These are phyloP conservation scores for Parus major DNA, from an alignment of 2,113 vertebrate species.

Conservation along the genomic window DNA sequence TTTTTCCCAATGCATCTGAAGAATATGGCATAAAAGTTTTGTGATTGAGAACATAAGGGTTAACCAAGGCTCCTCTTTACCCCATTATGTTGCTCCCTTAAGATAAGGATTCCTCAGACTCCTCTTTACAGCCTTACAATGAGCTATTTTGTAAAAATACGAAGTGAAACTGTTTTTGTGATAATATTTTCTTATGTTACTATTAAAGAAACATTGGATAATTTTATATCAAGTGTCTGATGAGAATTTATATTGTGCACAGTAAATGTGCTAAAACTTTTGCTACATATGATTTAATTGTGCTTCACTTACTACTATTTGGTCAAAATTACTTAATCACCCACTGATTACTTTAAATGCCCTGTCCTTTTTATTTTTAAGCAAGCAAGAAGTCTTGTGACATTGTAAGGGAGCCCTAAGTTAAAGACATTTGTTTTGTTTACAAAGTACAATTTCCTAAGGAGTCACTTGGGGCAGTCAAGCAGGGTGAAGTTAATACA, in stretches of 20 bases:
- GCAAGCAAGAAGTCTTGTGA: neutral
- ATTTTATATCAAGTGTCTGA: neutral
- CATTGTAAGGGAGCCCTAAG: neutral
- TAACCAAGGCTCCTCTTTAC: neutral
- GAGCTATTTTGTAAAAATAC: neutral
- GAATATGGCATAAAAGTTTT: neutral
- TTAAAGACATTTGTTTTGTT: neutral
- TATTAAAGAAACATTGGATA: neutral
- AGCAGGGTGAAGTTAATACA: neutral
- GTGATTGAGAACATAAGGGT: neutral
- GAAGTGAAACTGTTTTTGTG: neutral
- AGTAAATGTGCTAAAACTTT: neutral
- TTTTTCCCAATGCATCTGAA: neutral
- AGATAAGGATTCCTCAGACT: neutral
- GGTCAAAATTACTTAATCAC: neutral
- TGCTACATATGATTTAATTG: neutral
- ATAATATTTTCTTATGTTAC: neutral
- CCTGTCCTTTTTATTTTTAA: neutral
- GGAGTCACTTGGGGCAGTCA: neutral
- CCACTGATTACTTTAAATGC: neutral
- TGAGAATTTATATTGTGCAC: neutral
- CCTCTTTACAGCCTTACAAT: neutral
- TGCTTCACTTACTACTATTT: neutral
- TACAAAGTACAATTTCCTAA: neutral
- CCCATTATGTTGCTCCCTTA: neutral